Evolutionary conservation across 2,797 vertebrate genomes (phyloP).

Genomic region (Morelia viridis): DNA sequence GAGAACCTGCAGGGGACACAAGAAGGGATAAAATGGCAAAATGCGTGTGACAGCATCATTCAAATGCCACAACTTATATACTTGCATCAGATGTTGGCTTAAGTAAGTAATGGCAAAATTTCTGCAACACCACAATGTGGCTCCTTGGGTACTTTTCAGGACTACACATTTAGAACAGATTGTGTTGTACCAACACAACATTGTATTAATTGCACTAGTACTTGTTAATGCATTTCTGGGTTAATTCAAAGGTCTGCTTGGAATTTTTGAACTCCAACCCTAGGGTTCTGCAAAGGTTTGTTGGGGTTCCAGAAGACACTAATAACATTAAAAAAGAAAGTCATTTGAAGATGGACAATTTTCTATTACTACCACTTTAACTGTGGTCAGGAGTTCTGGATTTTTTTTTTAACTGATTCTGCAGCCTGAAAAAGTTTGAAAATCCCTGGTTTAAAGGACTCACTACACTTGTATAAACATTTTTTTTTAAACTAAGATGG

Average conservation of each 20-base stretch:
- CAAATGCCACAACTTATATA: not conserved
- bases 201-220: not conserved
- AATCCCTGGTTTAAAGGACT: not conserved
- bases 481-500: not conserved
- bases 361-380: too few relatives aligned
- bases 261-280: too few relatives aligned
- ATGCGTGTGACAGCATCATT: not conserved
- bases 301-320: too few relatives aligned
- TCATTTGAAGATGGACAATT: too few relatives aligned
- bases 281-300: too few relatives aligned
- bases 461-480: not conserved
- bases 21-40: not conserved
- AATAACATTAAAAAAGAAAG: too few relatives aligned
- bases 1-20: not conserved
- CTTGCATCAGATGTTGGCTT: not conserved
- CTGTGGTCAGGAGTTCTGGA: too few relatives aligned
- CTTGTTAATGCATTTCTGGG: not conserved
- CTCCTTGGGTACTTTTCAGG: not conserved
- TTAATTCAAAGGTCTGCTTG: not conserved
- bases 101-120: not conserved
- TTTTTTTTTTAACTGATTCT: too few relatives aligned
- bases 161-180: not conserved
- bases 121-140: not conserved
- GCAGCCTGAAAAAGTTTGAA: too few relatives aligned
- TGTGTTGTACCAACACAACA: not conserved